Conservation (phyloP, 1,140 invertebrate genomes). For the Aphelinus atriplicis region DNA sequence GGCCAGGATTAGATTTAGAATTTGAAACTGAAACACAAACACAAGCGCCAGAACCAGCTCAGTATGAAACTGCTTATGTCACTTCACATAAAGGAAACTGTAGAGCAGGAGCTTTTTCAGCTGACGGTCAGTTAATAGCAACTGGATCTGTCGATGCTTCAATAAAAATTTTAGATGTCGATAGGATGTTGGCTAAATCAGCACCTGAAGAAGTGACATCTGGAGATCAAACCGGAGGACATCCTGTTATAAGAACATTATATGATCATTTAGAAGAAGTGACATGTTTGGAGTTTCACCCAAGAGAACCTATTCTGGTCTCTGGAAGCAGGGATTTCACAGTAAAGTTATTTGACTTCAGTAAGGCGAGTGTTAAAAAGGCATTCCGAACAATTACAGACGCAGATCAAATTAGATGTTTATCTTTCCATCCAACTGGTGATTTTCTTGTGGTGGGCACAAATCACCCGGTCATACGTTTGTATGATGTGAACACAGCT, state of each 20-base stretch:
- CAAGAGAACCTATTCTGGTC: conserved; percentile 89
- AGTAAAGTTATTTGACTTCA: conserved; percentile 97
- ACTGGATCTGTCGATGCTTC: conserved; percentile 98
- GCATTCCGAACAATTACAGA: conserved; percentile 96
- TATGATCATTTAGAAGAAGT: conserved; percentile 99
- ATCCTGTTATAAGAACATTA: conserved; percentile 98
- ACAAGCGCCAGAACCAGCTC: conserved; percentile 90
- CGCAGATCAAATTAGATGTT: conserved; percentile 85
- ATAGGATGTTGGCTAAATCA: conserved; percentile 96
- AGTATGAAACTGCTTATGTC: conserved; percentile 98
- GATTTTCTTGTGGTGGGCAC: conserved; percentile 95
- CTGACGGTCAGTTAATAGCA: conserved; percentile 94
- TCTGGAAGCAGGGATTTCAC: conserved; percentile 95
- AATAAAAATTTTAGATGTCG: conserved; percentile 98
- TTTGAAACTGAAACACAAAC: conserved; percentile 93
- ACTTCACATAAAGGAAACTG: conserved; percentile 98
- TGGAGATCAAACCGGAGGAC: conserved; percentile 86
- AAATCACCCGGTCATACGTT: conserved; percentile 87
- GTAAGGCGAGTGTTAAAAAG: conserved; percentile 97
- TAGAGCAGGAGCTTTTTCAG: conserved; percentile 92
- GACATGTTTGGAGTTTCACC: conserved; percentile 96
- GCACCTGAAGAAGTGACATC: conserved; percentile 85
- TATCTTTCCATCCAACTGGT: conserved; percentile 95
- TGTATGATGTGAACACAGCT: conserved; percentile 95
- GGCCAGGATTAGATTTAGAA: conserved; percentile 91